phyloP scores from a whole-genome alignment of 2,113 vertebrate genomes.

The Callionymus lyra region DNA sequence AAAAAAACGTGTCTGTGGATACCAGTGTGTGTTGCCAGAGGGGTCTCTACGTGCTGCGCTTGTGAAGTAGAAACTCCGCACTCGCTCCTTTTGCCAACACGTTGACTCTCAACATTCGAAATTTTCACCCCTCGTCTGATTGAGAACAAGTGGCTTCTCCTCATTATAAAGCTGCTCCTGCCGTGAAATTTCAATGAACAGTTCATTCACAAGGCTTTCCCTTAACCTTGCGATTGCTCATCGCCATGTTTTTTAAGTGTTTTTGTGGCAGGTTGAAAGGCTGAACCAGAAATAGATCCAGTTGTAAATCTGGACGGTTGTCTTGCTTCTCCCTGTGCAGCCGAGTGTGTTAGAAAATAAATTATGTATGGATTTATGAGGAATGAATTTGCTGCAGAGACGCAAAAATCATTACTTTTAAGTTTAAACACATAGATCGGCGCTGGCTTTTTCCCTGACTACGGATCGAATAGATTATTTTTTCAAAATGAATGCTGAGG shows the following conservation, averaged over 20 bases:
- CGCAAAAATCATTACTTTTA: no score
- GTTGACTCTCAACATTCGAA: background rate
- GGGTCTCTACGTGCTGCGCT: slow-evolving; percentile 50
- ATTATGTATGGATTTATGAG: no score
- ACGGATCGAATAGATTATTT: no score
- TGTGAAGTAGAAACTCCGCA: slow-evolving; percentile 47
- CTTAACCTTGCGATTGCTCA: no score
- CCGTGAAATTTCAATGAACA: no score
- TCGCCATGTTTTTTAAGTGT: no score
- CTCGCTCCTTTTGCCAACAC: slow-evolving; percentile 16
- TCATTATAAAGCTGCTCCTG: background rate
- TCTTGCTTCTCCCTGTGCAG: slow-evolving; percentile 13
- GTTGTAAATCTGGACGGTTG: slow-evolving; percentile 64
- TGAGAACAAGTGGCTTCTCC: slow-evolving; percentile 10
- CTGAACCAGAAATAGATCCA: slow-evolving; percentile 64
- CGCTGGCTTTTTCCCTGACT: no score
- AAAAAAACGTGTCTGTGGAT: slow-evolving; percentile 13
- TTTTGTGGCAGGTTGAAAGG: slow-evolving; percentile 51
- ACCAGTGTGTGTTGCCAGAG: slow-evolving; percentile 27
- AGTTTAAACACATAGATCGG: no score
- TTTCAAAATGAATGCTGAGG: no score
- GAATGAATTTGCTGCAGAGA: no score
- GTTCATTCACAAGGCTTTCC: no score
- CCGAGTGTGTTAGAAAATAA: no score
- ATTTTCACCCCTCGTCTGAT: slow-evolving; percentile 3